Conservation (phyloP, 1,140 invertebrate genomes). For the Halyomorpha halys region DNA sequence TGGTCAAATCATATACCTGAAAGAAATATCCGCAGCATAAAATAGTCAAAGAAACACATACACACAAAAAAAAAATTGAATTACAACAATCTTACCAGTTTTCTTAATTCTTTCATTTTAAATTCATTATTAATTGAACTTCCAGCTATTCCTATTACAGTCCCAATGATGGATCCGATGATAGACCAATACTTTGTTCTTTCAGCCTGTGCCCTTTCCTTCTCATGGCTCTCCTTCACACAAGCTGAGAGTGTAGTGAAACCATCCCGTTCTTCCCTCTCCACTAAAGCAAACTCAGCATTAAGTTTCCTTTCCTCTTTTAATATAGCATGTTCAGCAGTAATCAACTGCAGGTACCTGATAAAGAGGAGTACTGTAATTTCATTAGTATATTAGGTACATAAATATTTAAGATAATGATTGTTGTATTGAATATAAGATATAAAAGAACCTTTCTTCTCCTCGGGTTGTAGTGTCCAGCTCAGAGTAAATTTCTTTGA, state of each 20-base stretch:
- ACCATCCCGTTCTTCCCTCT: constrained; percentile 51
- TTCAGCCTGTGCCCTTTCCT: constrained; percentile 59
- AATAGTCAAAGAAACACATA: too few relatives aligned
- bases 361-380: constrained; percentile 5
- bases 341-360: constrained; percentile 39
- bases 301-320: constrained; percentile 32
- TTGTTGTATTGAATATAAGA: not conserved
- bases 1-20: constrained; percentile 11
- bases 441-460: constrained; percentile 45
- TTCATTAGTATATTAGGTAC: not conserved
- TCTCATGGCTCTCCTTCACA: constrained; percentile 59
- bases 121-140: constrained; percentile 53
- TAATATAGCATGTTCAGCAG: constrained; percentile 35
- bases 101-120: constrained; percentile 52
- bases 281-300: constrained; percentile 32
- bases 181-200: constrained; percentile 70
- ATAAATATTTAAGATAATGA: not conserved
- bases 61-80: not conserved
- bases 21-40: not conserved
- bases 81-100: constrained; percentile 39
- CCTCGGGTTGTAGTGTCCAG: constrained; percentile 56
- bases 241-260: constrained; percentile 55
- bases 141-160: constrained; percentile 53
- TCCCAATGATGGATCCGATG: constrained; percentile 57
- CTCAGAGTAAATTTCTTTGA: constrained; percentile 54